Percentiles rank a stretch among this genome's conserved stretches.
Conservation (phyloP, 2,888 invertebrate species). For the Dorcus hopei region DNA sequence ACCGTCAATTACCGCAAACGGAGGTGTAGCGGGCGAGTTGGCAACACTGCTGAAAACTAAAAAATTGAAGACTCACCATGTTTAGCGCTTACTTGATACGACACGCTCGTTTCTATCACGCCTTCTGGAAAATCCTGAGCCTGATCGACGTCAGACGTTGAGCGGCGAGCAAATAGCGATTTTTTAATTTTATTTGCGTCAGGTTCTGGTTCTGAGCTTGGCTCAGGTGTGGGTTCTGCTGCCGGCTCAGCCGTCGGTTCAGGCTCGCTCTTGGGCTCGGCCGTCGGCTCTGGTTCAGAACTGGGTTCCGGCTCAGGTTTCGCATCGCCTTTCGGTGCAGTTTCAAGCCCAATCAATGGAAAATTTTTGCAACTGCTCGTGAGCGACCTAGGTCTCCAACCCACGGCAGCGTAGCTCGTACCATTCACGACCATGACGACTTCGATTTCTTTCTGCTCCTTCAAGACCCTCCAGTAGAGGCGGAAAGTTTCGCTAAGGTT, state of each 20-base stretch:
- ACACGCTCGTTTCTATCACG: constrained; percentile 75
- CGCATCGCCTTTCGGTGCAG: constrained; percentile 32
- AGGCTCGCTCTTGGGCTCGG: constrained; percentile 44
- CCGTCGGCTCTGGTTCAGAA: constrained; percentile 46
- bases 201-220: constrained; percentile 39
- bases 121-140: constrained; percentile 51
- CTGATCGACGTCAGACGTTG: constrained; percentile 28
- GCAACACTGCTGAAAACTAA: not conserved
- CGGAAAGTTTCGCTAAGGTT: constrained; percentile 72
- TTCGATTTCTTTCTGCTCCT: constrained; percentile 83
- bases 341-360: constrained; percentile 57
- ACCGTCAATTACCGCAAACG: no score
- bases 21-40: no score
- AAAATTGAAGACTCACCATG: constrained; percentile 45
- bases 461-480: constrained; percentile 82
- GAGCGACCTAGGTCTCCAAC: constrained; percentile 83
- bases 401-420: constrained; percentile 82
- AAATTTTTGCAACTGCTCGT: constrained; percentile 78
- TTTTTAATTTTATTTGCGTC: constrained; percentile 41
- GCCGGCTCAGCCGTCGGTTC: constrained; percentile 45
- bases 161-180: constrained; percentile 41
- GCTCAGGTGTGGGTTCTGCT: constrained; percentile 39
- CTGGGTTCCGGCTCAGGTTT: constrained; percentile 45
- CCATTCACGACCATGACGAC: constrained; percentile 84
- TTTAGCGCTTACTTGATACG: constrained; percentile 70